These are phyloP conservation scores for Oscheius sp. DNA, from an alignment of 2,888 invertebrate genomes.

Conservation along the genomic window DNA sequence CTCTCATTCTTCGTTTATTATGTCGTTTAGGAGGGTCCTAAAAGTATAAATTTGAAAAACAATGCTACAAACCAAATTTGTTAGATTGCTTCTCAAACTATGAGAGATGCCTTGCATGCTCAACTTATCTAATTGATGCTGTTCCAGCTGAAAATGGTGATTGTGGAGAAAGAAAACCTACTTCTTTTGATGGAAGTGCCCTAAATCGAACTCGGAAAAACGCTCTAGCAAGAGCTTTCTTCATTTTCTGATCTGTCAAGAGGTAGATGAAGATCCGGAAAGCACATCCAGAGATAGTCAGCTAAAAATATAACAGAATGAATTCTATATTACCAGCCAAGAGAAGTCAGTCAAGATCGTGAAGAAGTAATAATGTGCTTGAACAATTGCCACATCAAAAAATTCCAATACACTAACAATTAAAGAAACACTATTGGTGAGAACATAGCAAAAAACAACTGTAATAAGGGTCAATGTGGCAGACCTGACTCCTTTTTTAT, in stretches of 20 bases:
- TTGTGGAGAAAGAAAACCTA: background rate
- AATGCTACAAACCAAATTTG: slow-evolving; percentile 32
- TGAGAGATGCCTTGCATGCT: slow-evolving; percentile 63
- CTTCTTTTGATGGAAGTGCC: slow-evolving; percentile 31
- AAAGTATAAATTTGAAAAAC: background rate
- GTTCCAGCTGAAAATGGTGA: slow-evolving; percentile 22
- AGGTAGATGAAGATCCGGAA: slow-evolving; percentile 61
- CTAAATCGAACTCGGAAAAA: slow-evolving; percentile 44
- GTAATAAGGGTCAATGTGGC: slow-evolving; percentile 61
- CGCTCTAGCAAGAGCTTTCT: slow-evolving; percentile 59
- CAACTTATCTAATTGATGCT: slow-evolving; percentile 61
- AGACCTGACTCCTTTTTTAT: slow-evolving; percentile 59
- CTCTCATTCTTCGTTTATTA: slow-evolving; percentile 37
- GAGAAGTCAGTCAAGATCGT: slow-evolving; percentile 55
- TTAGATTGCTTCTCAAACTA: slow-evolving; percentile 59
- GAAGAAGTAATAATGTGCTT: slow-evolving; percentile 55
- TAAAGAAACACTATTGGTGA: slow-evolving; percentile 49
- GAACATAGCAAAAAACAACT: slow-evolving; percentile 56
- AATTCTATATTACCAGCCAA: slow-evolving; percentile 41
- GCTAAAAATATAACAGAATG: slow-evolving; percentile 35
- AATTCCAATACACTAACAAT: slow-evolving; percentile 59
- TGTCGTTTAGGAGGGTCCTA: background rate
- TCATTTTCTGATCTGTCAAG: slow-evolving; percentile 55
- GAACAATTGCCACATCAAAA: slow-evolving; percentile 45
- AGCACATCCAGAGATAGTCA: slow-evolving; percentile 60